phyloP scores from a whole-genome alignment of 2,888 invertebrate genomes.

The Petrophora chlorosata region DNA sequence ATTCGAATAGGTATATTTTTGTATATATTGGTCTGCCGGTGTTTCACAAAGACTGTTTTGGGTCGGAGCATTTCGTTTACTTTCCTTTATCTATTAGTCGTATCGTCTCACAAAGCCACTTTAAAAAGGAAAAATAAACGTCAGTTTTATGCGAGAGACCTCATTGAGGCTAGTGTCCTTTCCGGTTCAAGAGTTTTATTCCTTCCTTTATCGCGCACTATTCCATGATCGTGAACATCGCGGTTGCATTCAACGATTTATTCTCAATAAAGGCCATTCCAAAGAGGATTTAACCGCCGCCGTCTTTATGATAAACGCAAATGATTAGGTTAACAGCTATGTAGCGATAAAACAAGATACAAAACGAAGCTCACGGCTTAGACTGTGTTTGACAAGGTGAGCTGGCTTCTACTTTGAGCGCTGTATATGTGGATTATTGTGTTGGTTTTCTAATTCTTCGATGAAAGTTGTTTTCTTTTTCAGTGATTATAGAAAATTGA shows the following conservation, averaged over 20 bases:
- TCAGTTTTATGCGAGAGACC: constrained; percentile 21
- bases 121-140: constrained; percentile 13
- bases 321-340: constrained; percentile 18
- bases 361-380: constrained; percentile 11
- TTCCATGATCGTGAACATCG: constrained; percentile 7
- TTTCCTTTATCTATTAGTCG: constrained; percentile 14
- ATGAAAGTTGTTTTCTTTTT: no score
- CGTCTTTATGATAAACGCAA: constrained; percentile 25
- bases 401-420: no score
- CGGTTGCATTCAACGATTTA: constrained; percentile 23
- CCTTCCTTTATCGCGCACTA: constrained; percentile 18
- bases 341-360: constrained; percentile 19
- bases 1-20: no score
- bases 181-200: constrained; percentile 25
- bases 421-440: no score
- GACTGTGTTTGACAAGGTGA: no score
- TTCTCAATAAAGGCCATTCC: constrained; percentile 27
- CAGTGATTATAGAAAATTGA: no score
- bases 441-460: no score
- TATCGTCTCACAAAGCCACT: constrained; percentile 23
- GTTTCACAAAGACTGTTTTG: not conserved
- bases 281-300: constrained; percentile 11
- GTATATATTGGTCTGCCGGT: not conserved
- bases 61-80: not conserved
- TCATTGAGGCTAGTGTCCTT: constrained; percentile 23